phyloP scores from a whole-genome alignment of 2,113 vertebrate species.

The Setophaga kirtlandii region DNA sequence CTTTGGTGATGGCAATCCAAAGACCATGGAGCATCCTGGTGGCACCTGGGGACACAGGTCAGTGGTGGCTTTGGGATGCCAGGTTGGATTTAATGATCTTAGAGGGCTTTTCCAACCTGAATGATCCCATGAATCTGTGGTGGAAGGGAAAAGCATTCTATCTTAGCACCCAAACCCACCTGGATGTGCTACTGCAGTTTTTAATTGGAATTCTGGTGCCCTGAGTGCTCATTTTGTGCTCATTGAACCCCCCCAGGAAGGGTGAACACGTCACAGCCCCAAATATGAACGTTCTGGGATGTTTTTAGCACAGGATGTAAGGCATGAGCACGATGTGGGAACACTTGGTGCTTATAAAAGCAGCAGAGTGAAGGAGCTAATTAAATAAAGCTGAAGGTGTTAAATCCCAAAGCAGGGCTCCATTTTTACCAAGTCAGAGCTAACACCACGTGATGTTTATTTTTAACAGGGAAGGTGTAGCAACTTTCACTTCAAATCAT shows the following conservation, averaged over 20 bases:
- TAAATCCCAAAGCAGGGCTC: conserved; percentile 29
- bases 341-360: conserved; percentile 6
- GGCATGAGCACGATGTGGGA: background rate
- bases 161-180: background rate
- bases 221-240: background rate
- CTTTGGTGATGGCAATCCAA: background rate
- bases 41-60: rapidly evolving
- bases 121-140: background rate
- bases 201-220: background rate
- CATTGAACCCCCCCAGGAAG: background rate
- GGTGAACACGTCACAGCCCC: background rate
- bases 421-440: background rate
- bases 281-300: background rate
- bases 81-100: background rate
- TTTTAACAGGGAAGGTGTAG: conserved; percentile 8
- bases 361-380: conserved; percentile 11
- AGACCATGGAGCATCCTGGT: background rate
- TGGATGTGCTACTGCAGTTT: background rate
- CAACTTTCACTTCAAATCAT: background rate
- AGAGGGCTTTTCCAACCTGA: background rate
- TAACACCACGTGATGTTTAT: background rate
- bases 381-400: conserved; percentile 54
- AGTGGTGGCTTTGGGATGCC: background rate
- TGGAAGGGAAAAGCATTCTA: rapidly evolving
- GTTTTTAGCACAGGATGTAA: background rate